Evolutionary conservation across 2,888 invertebrate genomes (phyloP).

Genomic region (Nymphalis urticae): DNA sequence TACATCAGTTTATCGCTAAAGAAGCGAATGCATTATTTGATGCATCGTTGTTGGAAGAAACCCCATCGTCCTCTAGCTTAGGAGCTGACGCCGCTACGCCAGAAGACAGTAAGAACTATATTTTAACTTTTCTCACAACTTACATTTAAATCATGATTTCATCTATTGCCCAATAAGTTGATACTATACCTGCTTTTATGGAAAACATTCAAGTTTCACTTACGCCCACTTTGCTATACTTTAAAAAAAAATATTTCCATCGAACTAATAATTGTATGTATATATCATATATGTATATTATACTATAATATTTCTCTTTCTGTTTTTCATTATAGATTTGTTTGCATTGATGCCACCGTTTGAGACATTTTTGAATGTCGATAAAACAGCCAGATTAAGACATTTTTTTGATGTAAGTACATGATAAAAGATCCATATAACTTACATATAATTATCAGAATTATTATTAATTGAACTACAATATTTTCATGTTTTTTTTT

Average conservation of each 20-base stretch:
- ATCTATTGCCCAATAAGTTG: not conserved
- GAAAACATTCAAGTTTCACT: conserved; percentile 15
- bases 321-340: conserved; percentile 79
- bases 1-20: conserved; percentile 93
- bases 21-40: conserved; percentile 90
- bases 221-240: conserved; percentile 13
- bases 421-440: not conserved
- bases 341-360: conserved; percentile 93
- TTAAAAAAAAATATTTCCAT: not conserved
- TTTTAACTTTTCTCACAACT: not conserved
- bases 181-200: conserved; percentile 12
- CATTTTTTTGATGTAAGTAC: conserved; percentile 90
- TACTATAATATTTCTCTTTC: conserved; percentile 1
- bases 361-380: conserved; percentile 91
- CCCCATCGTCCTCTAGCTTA: conserved; percentile 74
- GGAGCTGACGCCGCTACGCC: conserved; percentile 75
- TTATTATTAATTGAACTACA: not conserved
- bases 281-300: not conserved
- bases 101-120: conserved; percentile 79
- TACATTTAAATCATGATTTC: conserved; percentile 6
- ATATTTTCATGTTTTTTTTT: conserved; percentile 1
- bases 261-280: not conserved
- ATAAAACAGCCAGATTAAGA: conserved; percentile 87
- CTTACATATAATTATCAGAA: too few relatives aligned
- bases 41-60: conserved; percentile 72